Percentiles rank a stretch among this genome's conserved stretches.
Evolutionary conservation across 2,797 vertebrate genomes (phyloP).

Genomic region (Apogon hyalosoma): DNA sequence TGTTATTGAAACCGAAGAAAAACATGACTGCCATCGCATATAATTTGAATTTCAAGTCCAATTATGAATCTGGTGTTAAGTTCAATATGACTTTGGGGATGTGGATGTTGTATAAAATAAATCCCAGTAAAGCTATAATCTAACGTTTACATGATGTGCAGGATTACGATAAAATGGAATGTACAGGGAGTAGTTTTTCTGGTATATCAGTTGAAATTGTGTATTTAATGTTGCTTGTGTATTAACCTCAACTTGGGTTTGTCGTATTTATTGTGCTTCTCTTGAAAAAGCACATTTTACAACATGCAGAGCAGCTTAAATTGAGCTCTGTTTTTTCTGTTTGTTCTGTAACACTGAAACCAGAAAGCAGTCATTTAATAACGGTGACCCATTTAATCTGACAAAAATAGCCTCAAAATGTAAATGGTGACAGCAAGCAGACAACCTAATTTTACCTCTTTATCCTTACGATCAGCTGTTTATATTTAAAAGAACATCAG

Average conservation of each 20-base stretch:
- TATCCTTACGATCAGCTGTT: neutral
- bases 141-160: neutral
- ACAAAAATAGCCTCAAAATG: conserved; percentile 6
- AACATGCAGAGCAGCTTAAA: neutral
- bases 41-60: neutral
- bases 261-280: conserved; percentile 10
- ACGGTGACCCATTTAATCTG: conserved; percentile 25
- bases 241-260: neutral
- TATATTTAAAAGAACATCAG: conserved; percentile 16
- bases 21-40: neutral
- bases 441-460: neutral
- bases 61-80: too few relatives aligned
- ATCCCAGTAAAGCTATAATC: neutral
- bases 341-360: conserved; percentile 10
- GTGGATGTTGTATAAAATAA: neutral
- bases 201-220: conserved; percentile 10
- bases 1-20: conserved; percentile 3
- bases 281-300: conserved; percentile 37
- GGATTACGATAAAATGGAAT: neutral
- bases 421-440: neutral
- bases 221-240: neutral
- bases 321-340: neutral
- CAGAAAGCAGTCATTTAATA: conserved; percentile 14
- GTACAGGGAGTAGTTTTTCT: conserved; percentile 7
- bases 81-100: too few relatives aligned